Conservation (phyloP, 37 sponge, comb jelly and placozoan species). For the Geodia barretti region DNA sequence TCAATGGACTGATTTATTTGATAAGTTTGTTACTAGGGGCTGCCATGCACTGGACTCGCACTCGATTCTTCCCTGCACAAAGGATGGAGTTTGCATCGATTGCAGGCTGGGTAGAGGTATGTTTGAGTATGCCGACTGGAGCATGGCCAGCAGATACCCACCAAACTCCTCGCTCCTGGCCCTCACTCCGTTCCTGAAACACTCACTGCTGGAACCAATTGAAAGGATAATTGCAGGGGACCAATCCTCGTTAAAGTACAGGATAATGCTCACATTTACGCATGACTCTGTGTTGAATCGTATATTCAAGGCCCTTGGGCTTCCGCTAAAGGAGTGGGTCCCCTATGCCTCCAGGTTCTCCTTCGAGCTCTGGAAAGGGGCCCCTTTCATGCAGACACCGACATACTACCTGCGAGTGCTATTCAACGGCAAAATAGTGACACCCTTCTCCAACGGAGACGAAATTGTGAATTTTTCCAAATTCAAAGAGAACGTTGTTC, state of each 20-base stretch:
- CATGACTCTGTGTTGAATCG: conserved; percentile 53
- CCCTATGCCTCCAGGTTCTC: conserved; percentile 67
- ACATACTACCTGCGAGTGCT: conserved; percentile 44
- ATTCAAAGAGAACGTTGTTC: conserved; percentile 29
- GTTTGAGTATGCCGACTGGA: conserved; percentile 25
- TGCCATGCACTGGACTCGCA: conserved; percentile 12
- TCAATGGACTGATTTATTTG: conserved; percentile 17
- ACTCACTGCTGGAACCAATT: conserved; percentile 40
- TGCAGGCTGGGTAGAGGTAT: not conserved
- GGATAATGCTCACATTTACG: conserved; percentile 25
- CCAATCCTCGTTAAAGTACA: not conserved
- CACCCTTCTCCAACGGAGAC: not conserved
- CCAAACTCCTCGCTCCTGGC: conserved; percentile 18
- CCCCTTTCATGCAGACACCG: not conserved
- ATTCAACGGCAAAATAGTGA: conserved; percentile 47
- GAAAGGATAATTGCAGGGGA: not conserved
- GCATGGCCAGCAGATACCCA: conserved; percentile 3
- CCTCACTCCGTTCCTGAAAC: conserved; percentile 41
- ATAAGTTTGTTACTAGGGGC: conserved; percentile 17
- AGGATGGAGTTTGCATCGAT: conserved; percentile 5
- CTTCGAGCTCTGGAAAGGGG: conserved; percentile 66
- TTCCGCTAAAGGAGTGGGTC: conserved; percentile 18
- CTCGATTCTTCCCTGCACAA: conserved; percentile 29
- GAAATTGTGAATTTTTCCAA: not conserved
- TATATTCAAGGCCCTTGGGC: conserved; percentile 28